A percentile compares a stretch with the other conserved stretches of the same genome.
phyloP scores from a whole-genome alignment of 2,888 invertebrate genomes.

The Anodontia alba region DNA sequence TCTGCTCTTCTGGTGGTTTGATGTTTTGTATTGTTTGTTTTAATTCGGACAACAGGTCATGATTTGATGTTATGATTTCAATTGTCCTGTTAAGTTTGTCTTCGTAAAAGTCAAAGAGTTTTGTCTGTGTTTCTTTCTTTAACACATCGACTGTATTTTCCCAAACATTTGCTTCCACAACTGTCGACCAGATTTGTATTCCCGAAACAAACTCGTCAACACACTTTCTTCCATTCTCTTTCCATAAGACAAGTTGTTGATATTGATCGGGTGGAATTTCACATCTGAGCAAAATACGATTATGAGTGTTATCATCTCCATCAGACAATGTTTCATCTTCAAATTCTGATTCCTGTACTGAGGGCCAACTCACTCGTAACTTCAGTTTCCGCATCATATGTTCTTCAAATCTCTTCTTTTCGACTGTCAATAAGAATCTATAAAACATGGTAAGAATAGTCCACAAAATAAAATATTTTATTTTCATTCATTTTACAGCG shows the following conservation, averaged over 20 bases:
- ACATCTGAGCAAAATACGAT: neutral
- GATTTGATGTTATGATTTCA: neutral
- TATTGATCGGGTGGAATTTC: neutral
- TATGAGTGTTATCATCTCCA: neutral
- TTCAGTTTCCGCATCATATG: neutral
- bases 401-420: neutral
- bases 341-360: neutral
- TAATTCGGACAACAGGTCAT: neutral
- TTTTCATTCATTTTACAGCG: no score
- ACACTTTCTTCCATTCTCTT: neutral
- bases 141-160: neutral
- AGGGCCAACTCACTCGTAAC: neutral
- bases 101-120: neutral
- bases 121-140: neutral
- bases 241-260: neutral
- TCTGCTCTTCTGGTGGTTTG: neutral
- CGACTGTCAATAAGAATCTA: neutral
- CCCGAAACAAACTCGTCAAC: neutral
- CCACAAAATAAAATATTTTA: no score
- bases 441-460: neutral
- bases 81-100: neutral
- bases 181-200: neutral
- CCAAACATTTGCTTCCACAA: neutral
- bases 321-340: neutral
- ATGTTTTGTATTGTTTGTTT: neutral